Base-by-base conservation (phyloP, 2,797 vertebrate species). In the Microtus californicus region DNA sequence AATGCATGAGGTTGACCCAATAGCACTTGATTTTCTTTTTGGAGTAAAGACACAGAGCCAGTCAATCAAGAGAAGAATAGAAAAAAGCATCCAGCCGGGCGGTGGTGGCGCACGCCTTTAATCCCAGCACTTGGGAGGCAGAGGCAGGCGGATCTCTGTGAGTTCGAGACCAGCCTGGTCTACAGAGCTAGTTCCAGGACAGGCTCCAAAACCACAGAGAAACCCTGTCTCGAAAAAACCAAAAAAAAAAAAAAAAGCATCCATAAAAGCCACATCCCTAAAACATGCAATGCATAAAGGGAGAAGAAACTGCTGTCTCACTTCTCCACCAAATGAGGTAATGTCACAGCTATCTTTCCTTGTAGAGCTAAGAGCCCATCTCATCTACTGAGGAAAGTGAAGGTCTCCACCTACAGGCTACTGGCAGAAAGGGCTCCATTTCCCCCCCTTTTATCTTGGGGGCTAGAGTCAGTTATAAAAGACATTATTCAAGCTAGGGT, bases 391-490 rank as follows among this genome's bases (percentile, higher is more conserved):
- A 92, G 79, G 56, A 82, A 80, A 86, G 43, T 65, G 87, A 95
- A 96, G 56, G 63, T 90, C 48, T 96, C 71, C 54, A 93, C 37
- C 83, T 94, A 83, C 2, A 94, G 61, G 25, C 29, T 90, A 56
- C 34, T 94, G 5, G 8, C 54, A 71, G 37, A 87, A 93, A 77
- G 40, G 56, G 7, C n/a, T 93, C 0, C 0, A 63, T 69, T 69
- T 43, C 61, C 90, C 15, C 48, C 86, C 93, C 82, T 43, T 15
- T 6, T 37, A 59, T 29, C 43, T 94, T 77, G 61, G 59, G 37
- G 83, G 76, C 40, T 85, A 88, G 71, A 73, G 54, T 40, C 9
- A 83, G 54, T 95, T 96, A 78, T 63, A 61, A 86, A 69, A 91
- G 81, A 90, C 67, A 69, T 71, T 92, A 85, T 88, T 74, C 51